phyloP scores from a whole-genome alignment of 2,113 vertebrate genomes.

The Epinephelus fuscoguttatus region DNA sequence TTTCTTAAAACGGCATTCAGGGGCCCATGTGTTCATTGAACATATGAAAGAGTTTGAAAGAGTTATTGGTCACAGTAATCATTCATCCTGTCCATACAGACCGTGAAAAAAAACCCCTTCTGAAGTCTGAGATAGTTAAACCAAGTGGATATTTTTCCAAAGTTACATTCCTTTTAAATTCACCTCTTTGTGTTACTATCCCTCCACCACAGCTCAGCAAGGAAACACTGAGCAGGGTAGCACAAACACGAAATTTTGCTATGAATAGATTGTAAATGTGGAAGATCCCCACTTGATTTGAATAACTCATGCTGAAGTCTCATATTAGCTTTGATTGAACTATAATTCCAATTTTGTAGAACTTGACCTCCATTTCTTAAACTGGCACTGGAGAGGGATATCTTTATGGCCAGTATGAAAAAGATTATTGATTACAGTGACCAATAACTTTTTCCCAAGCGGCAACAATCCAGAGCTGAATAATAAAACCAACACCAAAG shows the following conservation, averaged over 20 bases:
- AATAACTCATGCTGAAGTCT: background rate
- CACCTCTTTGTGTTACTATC: no score
- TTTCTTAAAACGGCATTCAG: background rate
- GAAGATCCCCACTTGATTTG: background rate
- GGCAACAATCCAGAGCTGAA: no score
- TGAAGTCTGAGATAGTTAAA: background rate
- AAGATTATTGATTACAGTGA: background rate
- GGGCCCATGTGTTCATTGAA: conserved; percentile 2
- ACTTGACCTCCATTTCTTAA: background rate
- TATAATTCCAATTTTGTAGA: conserved; percentile 1
- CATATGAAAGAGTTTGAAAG: conserved; percentile 9
- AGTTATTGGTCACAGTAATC: conserved; percentile 5
- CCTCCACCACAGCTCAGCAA: background rate
- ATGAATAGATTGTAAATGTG: background rate
- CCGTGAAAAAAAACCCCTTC: no score
- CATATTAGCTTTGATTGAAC: background rate
- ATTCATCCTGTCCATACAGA: background rate
- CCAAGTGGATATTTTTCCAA: background rate
- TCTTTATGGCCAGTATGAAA: background rate
- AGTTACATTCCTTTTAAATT: background rate
- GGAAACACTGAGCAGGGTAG: background rate
- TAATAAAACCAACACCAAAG: no score
- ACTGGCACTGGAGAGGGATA: background rate
- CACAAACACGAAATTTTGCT: background rate
- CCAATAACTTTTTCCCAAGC: no score